Base-by-base conservation (phyloP, 2,797 vertebrate species). In the Perodicticus potto region DNA sequence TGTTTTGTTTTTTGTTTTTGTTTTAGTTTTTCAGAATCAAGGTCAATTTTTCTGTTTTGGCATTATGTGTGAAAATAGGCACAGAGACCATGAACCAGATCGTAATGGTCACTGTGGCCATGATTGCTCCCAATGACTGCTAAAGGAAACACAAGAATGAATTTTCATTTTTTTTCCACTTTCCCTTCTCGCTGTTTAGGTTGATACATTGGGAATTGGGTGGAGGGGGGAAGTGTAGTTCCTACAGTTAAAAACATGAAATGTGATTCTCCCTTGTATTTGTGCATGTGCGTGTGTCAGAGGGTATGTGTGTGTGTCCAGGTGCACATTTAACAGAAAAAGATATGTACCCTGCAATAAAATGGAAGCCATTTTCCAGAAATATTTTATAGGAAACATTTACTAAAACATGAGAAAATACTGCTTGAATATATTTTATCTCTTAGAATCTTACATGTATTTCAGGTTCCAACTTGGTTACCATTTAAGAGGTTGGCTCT, bases 151-250 rank as follows among this genome's bases (percentile, higher is more conserved):
- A 10, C 37, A 65, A 76, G 53, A 91, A 85, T 59, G 25, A 92
- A 93, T 85, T 95, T 94, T 70, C 81, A 86, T 92, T 86, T 34
- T 14, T 78, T 89, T 96, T 78, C 77, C 32, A 45, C 22, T 91
- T 86, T 86, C 5, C 53, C 11, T 94, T 91, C 85, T 95, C 92
- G 57, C 32, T 92, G 10, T 86, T 89, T 96, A 83, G 34, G 43
- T 91, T 65, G 70, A 67, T 55, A 49, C 83, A 63, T 72, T 90
- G 83, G n/a, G 27, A 87, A 86, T 55, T 49, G 40, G n/a, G n/a
- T n/a, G n/a, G 5, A 27, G 45, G 17, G 32, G 29, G 9, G 23
- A 5, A 74, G 53, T 76, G 37, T 80, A 87, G 86, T 13, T 86
- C n/a, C 43, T 84, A 7, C 7, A 81, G 7, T 90, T 95, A 70